A percentile compares a stretch with the other conserved stretches of the same genome.
phyloP scores from a whole-genome alignment of 2,113 vertebrate species.

The Nibea coibor region DNA sequence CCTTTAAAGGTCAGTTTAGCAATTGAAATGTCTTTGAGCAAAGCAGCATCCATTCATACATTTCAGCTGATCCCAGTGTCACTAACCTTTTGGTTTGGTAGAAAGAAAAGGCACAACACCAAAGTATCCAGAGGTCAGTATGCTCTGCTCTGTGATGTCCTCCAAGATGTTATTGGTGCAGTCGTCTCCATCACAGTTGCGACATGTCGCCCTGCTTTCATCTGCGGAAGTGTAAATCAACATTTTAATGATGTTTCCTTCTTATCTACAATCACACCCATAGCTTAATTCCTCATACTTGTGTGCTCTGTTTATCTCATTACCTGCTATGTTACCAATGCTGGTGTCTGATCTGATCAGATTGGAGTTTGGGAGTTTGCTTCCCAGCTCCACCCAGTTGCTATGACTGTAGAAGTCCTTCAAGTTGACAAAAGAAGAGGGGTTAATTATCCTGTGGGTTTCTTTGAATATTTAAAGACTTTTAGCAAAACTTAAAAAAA shows the following conservation, averaged over 20 bases:
- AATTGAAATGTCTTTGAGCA: too few species aligned
- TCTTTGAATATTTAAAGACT: background rate
- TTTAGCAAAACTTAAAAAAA: background rate
- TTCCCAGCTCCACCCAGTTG: slow-evolving; percentile 80
- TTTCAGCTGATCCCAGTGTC: too few species aligned
- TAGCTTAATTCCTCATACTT: background rate
- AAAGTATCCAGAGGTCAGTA: slow-evolving; percentile 79
- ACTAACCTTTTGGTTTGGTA: slow-evolving; percentile 62
- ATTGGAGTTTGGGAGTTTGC: slow-evolving; percentile 59
- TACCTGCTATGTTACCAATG: slow-evolving; percentile 78
- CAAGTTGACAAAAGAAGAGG: background rate
- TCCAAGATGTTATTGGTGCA: slow-evolving; percentile 77
- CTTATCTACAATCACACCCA: background rate
- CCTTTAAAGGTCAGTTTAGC: too few species aligned
- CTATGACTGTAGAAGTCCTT: slow-evolving; percentile 83
- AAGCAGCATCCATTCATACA: too few species aligned
- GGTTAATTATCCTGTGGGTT: background rate
- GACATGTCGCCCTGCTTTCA: slow-evolving; percentile 68
- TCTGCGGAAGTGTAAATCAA: slow-evolving; percentile 23
- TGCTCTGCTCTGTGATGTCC: slow-evolving; percentile 26
- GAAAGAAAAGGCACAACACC: background rate
- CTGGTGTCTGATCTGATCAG: slow-evolving; percentile 60
- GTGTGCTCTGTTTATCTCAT: background rate
- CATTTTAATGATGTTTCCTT: background rate
- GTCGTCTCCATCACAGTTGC: slow-evolving; percentile 60